phyloP scores from a whole-genome alignment of 2,797 vertebrate genomes.

The Lagorchestes hirsutus region DNA sequence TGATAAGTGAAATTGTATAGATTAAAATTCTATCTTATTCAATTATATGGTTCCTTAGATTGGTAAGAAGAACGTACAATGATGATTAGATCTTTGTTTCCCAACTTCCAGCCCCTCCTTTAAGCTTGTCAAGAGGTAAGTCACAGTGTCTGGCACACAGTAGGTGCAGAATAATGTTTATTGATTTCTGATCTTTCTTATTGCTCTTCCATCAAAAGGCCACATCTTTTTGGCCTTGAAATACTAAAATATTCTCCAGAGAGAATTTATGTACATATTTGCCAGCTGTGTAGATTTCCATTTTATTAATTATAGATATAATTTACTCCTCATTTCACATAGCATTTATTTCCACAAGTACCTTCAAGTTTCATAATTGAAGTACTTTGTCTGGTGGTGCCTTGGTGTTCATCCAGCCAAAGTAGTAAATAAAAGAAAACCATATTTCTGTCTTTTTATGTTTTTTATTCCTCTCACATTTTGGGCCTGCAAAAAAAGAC shows the following conservation, averaged over 20 bases:
- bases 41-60: slow-evolving; percentile 60
- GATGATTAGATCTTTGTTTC: slow-evolving; percentile 41
- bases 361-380: slow-evolving; percentile 28
- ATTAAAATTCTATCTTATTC: slow-evolving; percentile 66
- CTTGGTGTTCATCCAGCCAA: slow-evolving; percentile 45
- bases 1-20: slow-evolving; percentile 56
- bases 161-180: slow-evolving; percentile 22
- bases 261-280: slow-evolving; percentile 27
- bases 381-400: slow-evolving; percentile 54
- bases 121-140: background rate
- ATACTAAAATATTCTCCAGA: slow-evolving; percentile 51
- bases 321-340: slow-evolving; percentile 29
- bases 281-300: slow-evolving; percentile 36
- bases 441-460: background rate
- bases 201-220: slow-evolving; percentile 39
- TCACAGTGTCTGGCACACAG: background rate
- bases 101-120: background rate
- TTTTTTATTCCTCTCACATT: slow-evolving; percentile 38
- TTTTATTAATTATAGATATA: slow-evolving; percentile 4
- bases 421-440: slow-evolving; percentile 51
- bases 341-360: background rate
- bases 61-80: slow-evolving; percentile 49
- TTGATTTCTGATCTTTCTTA: background rate
- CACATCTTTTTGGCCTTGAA: slow-evolving; percentile 55
- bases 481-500: slow-evolving; percentile 10